These are phyloP conservation scores for Himalopsyche kuldschensis DNA, from an alignment of 2,888 invertebrate species.

Conservation along the genomic window DNA sequence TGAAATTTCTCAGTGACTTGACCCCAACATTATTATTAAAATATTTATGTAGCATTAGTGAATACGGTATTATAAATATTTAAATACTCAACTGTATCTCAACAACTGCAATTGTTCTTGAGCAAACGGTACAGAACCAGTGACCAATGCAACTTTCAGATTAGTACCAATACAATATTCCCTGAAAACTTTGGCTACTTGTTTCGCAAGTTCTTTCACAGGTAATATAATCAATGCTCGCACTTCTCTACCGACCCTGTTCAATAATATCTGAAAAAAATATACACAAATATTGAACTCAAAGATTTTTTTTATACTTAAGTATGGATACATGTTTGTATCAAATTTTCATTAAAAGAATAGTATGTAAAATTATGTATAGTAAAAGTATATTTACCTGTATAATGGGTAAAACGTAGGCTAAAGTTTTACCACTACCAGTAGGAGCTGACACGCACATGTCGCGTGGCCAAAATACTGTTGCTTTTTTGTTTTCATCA, in stretches of 20 bases:
- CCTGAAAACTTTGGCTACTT: conserved; percentile 83
- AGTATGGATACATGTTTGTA: background rate
- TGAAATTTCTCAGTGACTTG: too few relatives aligned
- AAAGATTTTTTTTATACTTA: background rate
- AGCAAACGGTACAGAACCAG: conserved; percentile 68
- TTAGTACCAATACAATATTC: conserved; percentile 68
- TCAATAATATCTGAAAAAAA: conserved; percentile 58
- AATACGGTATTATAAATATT: background rate
- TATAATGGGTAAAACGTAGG: conserved; percentile 89
- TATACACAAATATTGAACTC: background rate
- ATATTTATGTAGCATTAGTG: background rate
- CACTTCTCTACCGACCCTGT: conserved; percentile 66
- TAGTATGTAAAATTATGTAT: too few relatives aligned
- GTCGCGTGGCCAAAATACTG: conserved; percentile 77
- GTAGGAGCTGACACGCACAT: conserved; percentile 97
- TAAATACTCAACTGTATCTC: conserved; percentile 47
- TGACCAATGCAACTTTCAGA: conserved; percentile 70
- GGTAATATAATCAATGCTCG: conserved; percentile 90
- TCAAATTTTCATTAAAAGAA: conserved; percentile 2
- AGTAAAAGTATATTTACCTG: conserved; percentile 60
- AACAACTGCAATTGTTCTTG: conserved; percentile 70
- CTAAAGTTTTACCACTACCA: conserved; percentile 95
- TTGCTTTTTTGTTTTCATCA: conserved; percentile 61
- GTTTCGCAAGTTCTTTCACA: conserved; percentile 86
- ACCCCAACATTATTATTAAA: too few relatives aligned